Evolutionary conservation across 2,888 invertebrate genomes (phyloP).

Genomic region (Hirtodrosophila confusa): DNA sequence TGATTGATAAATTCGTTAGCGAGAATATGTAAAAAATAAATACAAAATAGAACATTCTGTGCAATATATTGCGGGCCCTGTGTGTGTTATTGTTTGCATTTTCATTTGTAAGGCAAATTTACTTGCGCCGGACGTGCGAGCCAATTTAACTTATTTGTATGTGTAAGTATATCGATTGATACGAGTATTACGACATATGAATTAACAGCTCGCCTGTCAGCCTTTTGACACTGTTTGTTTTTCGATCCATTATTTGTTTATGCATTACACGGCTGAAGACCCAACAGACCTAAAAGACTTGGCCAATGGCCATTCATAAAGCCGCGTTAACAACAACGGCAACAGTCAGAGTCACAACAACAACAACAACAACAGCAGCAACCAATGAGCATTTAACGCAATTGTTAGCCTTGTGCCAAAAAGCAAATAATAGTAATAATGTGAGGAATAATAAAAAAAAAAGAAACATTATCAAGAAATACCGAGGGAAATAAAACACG

Average conservation of each 20-base stretch:
- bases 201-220: constrained; percentile 41
- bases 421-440: constrained; percentile 73
- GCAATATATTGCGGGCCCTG: constrained; percentile 20
- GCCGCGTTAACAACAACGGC: constrained; percentile 33
- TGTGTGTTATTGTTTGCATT: constrained; percentile 57
- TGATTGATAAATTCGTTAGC: constrained; percentile 78
- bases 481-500: constrained; percentile 51
- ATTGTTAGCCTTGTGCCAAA: constrained; percentile 77
- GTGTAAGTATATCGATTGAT: constrained; percentile 49
- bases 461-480: constrained; percentile 32
- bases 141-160: constrained; percentile 27
- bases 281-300: constrained; percentile 42
- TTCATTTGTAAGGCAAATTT: constrained; percentile 53
- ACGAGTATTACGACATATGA: constrained; percentile 53
- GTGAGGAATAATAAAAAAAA: constrained; percentile 45
- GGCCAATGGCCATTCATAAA: constrained; percentile 63
- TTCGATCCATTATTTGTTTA: constrained; percentile 58
- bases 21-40: constrained; percentile 51
- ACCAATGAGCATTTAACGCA: constrained; percentile 63
- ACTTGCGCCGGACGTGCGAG: constrained; percentile 31
- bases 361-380: constrained; percentile 32
- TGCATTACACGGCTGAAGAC: constrained; percentile 57
- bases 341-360: constrained; percentile 19
- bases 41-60: constrained; percentile 26
- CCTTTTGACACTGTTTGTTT: constrained; percentile 44